Base-by-base conservation (phyloP, 2,113 vertebrate genomes). In the Pygoscelis antarcticus region DNA sequence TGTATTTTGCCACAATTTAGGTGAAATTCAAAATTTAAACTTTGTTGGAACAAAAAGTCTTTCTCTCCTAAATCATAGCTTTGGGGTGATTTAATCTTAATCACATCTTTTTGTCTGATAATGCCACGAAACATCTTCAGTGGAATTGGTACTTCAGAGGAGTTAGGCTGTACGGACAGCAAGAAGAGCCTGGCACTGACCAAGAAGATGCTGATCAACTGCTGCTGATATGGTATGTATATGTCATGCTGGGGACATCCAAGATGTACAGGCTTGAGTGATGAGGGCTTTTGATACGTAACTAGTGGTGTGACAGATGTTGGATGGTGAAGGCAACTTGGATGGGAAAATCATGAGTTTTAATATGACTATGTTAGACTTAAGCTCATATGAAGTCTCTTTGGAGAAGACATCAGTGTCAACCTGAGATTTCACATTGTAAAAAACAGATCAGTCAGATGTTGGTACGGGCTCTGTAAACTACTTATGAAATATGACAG, bases 21-120 rank as follows among this genome's bases (percentile, higher is more conserved):
- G 68, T 83, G 88, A 97, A 89, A 88, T 76, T 80, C 29, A 81
- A 90, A 90, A 40, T 47, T 44, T 60, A 51, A 87, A 30, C n/a
- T 64, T 70, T 11, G 25, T 40, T 81, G 40, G 69, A 94, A 83
- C 54, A 69, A 72, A 66, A 65, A 4, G 1, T 11, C 8, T 68
- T 83, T 62, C 34, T 52, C 47, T 87, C 9, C 57, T 58, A 54
- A 86, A 29, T 14, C 4, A 7, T 8, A 66, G 29, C 32, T 66
- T 83, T 52, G 40, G 32, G 7, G 18, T 49, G 34, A 81, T 61
- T 77, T 47, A 34, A 86, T 62, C 15, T 78, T 55, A 13, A 42
- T 65, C 22, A 22, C 22, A 9, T 9, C 17, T 58, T 70, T 90
- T 85, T 69, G 7, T 26, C n/a, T 55, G 51, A 74, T 30, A 40